Base-by-base conservation (phyloP, 2,113 vertebrate genomes). In the Tragelaphus buxtoni region DNA sequence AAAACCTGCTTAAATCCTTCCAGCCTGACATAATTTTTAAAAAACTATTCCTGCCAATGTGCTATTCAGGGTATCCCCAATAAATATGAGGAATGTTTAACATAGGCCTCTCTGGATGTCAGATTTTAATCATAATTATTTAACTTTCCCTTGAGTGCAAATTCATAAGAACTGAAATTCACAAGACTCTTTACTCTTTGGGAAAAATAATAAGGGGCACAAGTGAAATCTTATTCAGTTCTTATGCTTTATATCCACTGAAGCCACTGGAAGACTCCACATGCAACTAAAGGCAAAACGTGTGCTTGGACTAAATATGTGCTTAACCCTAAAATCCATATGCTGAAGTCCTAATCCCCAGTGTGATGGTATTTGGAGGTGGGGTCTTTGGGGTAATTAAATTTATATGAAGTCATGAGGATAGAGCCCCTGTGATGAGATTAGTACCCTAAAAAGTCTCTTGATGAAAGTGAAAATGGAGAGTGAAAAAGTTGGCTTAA, bases 1-100 rank as follows among this genome's bases (percentile, higher is more conserved):
- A 97, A 91, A 97, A 94, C 85, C 81, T 97, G 97, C 96, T 98
- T 96, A 89, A 92, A 86, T 83, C 87, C 88, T 96, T 83, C 77
- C 87, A 97, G 61, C 22, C 69, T 93, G 88, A 93, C 39, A 90
- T 2, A 88, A 61, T 94, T 95, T 93, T 60, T 42, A 77, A 95
- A 89, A 74, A 85, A 53, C 87, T 76, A 72, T n/a, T 92, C 24
- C 72, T 86, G 58, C 30, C 47, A 55, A 7, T 76, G 14, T 63
- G 56, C 39, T 90, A n/a, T 63, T 92, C 63, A 39, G 82, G 49
- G 35, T 61, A 94, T 65, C 42, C 89, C 49, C 7, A 5, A 24
- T 55, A 96, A 79, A 80, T 58, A 77, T 63, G 51, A 91, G 83
- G 32, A 94, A 89, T 49, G 81, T 42, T 45, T 95, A 91, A 88